Percentiles rank a stretch among this genome's conserved stretches.
Conservation (phyloP, 2,113 vertebrate genomes). For the Isurus oxyrinchus region DNA sequence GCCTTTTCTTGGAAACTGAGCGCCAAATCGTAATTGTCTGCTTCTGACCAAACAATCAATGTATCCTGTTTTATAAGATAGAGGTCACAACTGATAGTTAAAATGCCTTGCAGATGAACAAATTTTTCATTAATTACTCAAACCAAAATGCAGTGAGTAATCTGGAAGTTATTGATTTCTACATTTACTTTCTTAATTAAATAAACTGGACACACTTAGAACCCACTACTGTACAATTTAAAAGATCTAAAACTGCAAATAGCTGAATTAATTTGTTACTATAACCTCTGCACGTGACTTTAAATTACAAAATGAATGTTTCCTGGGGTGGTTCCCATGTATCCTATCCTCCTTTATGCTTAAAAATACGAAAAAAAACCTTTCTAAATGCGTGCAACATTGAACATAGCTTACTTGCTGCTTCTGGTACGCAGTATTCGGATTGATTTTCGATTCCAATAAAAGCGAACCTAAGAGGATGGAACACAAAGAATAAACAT, state of each 20-base stretch:
- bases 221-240: background rate
- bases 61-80: constrained; percentile 71
- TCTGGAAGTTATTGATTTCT: background rate
- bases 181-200: background rate
- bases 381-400: background rate
- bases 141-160: background rate
- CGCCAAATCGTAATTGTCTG: constrained; percentile 95
- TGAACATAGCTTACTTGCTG: constrained; percentile 76
- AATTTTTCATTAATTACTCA: background rate
- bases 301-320: background rate
- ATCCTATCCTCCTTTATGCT: background rate
- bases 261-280: background rate
- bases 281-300: background rate
- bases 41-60: constrained; percentile 98
- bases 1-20: constrained; percentile 98
- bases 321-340: background rate
- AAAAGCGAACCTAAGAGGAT: constrained; percentile 78
- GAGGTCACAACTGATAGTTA: background rate
- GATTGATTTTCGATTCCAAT: constrained; percentile 97
- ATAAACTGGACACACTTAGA: background rate
- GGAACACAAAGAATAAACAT: constrained; percentile 33
- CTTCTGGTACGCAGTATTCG: constrained; percentile 98
- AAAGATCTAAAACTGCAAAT: background rate
- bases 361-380: background rate
- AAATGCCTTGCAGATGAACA: background rate